Percentiles rank a stretch among this genome's conserved stretches.
These are phyloP conservation scores for Semnornis frantzii DNA, from an alignment of 2,113 vertebrate genomes.

Conservation along the genomic window DNA sequence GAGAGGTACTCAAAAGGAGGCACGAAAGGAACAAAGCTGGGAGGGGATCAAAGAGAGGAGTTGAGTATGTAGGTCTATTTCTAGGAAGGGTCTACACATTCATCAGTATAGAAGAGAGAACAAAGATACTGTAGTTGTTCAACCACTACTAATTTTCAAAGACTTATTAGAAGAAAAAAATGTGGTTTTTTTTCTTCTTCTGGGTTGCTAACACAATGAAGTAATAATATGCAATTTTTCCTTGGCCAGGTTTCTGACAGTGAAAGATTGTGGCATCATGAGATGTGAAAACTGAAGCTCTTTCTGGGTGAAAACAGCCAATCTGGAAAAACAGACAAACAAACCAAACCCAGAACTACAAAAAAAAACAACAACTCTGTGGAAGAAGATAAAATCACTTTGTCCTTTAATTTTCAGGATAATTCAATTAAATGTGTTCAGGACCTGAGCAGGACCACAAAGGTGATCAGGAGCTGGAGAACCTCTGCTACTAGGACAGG, in stretches of 20 bases:
- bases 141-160: not conserved
- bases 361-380: rapidly evolving
- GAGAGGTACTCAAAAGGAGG: no score
- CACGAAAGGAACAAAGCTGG: not conserved
- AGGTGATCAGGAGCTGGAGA: no score
- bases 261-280: not conserved
- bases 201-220: no score
- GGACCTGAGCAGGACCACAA: not conserved
- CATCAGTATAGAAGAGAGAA: no score
- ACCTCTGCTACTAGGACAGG: no score
- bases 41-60: not conserved
- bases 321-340: not conserved
- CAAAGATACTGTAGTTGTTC: no score
- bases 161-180: not conserved
- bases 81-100: not conserved
- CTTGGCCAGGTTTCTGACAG: not conserved
- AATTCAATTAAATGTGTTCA: not conserved
- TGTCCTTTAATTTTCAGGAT: not conserved
- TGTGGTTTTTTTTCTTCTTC: no score
- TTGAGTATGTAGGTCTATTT: not conserved
- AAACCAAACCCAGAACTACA: not conserved
- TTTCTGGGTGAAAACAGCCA: not conserved
- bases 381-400: not conserved
- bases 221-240: no score
- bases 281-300: not conserved